Percentiles rank a stretch among this genome's conserved stretches.
phyloP scores from a whole-genome alignment of 2,797 vertebrate species.

The Pristis pectinata region DNA sequence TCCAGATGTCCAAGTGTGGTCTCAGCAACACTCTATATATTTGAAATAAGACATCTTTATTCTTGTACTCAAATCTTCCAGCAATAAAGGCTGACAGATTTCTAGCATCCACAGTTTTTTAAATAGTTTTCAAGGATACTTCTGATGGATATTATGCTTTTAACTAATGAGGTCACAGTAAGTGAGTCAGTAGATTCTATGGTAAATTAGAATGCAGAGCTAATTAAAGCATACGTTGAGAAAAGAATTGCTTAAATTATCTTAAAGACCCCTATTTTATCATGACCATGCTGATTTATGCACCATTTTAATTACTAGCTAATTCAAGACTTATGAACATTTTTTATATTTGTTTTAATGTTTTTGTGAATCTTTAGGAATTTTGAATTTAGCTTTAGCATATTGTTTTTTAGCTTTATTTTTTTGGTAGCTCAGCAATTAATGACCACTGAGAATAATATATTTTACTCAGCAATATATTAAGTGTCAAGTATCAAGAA shows the following conservation, averaged over 20 bases:
- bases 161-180: background rate
- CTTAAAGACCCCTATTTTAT: background rate
- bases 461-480: background rate
- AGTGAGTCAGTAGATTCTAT: background rate
- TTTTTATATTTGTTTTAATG: background rate
- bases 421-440: background rate
- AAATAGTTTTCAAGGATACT: background rate
- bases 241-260: background rate
- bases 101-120: too few relatives aligned
- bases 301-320: background rate
- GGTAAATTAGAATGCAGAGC: background rate
- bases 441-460: background rate
- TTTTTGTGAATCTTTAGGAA: background rate
- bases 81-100: too few relatives aligned
- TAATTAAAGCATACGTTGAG: slow-evolving; percentile 18
- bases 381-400: background rate
- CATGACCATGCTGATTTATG: background rate
- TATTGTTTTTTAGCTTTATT: background rate
- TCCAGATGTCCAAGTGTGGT: too few relatives aligned
- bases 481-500: background rate
- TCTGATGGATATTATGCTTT: background rate
- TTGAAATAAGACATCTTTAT: too few relatives aligned
- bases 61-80: too few relatives aligned
- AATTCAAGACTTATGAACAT: background rate
- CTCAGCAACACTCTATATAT: too few relatives aligned